Evolutionary conservation across 2,797 vertebrate genomes (phyloP).

Genomic region (Scarus forsteni): DNA sequence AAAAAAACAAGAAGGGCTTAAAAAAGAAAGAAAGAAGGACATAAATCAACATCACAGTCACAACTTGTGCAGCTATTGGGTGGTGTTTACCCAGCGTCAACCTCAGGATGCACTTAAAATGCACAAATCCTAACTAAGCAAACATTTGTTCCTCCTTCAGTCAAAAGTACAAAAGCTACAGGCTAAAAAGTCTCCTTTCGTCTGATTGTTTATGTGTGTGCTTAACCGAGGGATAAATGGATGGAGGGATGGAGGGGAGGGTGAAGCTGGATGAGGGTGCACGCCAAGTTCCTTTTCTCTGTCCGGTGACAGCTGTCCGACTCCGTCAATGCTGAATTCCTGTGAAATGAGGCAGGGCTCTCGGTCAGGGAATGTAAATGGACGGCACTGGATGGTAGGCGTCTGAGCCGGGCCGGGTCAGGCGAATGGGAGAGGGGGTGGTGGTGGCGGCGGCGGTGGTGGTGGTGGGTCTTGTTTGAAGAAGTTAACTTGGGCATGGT

Average conservation of each 20-base stretch:
- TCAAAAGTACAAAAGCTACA: background rate
- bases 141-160: conserved; percentile 29
- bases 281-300: conserved; percentile 73
- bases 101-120: conserved; percentile 55
- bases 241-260: conserved; percentile 42
- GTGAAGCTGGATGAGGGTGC: conserved; percentile 56
- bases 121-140: conserved; percentile 40
- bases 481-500: conserved; percentile 94
- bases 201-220: conserved; percentile 73
- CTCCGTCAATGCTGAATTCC: conserved; percentile 83
- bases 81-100: conserved; percentile 39
- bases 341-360: conserved; percentile 83
- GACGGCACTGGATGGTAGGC: conserved; percentile 52
- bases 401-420: conserved; percentile 7
- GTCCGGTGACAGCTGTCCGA: conserved; percentile 85
- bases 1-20: conserved; percentile 12
- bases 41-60: conserved; percentile 60
- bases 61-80: conserved; percentile 25
- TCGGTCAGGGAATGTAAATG: conserved; percentile 82
- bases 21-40: conserved; percentile 30
- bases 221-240: conserved; percentile 49
- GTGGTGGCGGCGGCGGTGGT: background rate
- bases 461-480: conserved; percentile 79
- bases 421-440: conserved; percentile 39
- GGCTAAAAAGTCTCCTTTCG: conserved; percentile 44